Percentiles rank a stretch among this genome's conserved stretches.
These are phyloP conservation scores for Equus przewalskii DNA, from an alignment of 2,113 vertebrate genomes.

Conservation along the genomic window DNA sequence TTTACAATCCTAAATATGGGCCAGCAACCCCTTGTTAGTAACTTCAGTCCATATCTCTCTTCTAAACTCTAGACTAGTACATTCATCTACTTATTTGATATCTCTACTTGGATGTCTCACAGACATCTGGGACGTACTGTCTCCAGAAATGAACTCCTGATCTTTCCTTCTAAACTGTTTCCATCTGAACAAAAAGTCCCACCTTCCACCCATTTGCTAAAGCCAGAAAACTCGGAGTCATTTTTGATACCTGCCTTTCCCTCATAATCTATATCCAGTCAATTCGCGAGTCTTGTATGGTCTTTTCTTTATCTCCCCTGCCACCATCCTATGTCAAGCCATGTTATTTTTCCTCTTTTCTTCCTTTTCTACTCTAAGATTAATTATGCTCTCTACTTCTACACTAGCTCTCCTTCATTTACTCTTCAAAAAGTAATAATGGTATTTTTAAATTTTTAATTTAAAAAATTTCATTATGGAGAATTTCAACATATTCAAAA, in stretches of 20 bases:
- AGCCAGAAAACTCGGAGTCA: neutral
- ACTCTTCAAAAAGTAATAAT: slow-evolving; percentile 20
- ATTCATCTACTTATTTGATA: neutral
- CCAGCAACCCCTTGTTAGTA: neutral
- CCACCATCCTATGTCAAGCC: neutral
- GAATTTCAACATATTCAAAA: slow-evolving; percentile 16
- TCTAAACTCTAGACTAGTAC: neutral
- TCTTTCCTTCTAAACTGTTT: slow-evolving; percentile 38
- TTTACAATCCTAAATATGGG: neutral
- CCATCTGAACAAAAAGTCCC: neutral
- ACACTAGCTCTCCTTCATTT: neutral
- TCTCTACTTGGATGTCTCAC: neutral
- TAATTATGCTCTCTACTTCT: neutral
- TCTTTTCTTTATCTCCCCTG: neutral
- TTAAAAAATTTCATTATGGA: neutral
- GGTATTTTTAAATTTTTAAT: neutral
- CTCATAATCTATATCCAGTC: neutral
- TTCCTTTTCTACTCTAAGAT: neutral
- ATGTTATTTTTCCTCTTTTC: neutral
- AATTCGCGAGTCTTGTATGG: neutral
- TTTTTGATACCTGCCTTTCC: neutral
- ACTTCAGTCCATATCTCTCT: neutral
- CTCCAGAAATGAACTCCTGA: slow-evolving; percentile 23
- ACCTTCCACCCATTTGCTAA: neutral
- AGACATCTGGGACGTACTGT: neutral